Evolutionary conservation across 2,888 invertebrate genomes (phyloP), one percentile per base, ranked within the genome.

Genomic region (Apotomis turbidana): DNA sequence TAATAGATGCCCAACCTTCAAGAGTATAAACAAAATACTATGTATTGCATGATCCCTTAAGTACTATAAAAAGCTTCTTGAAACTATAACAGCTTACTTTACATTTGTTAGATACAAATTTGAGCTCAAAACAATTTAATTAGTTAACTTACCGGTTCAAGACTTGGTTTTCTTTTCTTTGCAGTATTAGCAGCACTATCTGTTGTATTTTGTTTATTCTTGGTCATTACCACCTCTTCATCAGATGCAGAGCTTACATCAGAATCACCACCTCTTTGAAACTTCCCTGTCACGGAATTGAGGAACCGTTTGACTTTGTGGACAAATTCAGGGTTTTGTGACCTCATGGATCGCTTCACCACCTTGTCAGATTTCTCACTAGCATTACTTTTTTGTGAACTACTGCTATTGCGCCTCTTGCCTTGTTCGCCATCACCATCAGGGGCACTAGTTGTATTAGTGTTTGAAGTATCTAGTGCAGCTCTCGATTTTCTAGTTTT

Each of bases 291-390:
- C 2, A 95, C 90, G 70, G 95, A 94, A 79, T 94, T 94, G 10
- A 95, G 83, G 79, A 95, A 95, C 76, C 93, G 94, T 76, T 94
- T 94, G 67, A 95, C 95, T 81, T 95, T 95, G 76, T 91, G 91
- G 0, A 94, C 94, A 89, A 95, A 95, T 61, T 95, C 95, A 9
- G 94, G 94, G 79, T 95, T 95, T 80, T 95, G 95, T 6, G 95
- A 95, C 69, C 95, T 89, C 93, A 95, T 94, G 71, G 95, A 95
- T 64, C 95, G 82, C 77, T 93, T 92, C 4, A 76, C 69, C 12
- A 80, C 71, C 71, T 85, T 90, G 5, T 91, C 90, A 10, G 90
- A 88, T 69, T 87, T 88, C 71, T 90, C 93, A 80, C 91, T 91
- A 52, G 85, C 82, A 74, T 81, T 90, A 75, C 90, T 91, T 63